A percentile compares a stretch with the other conserved stretches of the same genome.
These are phyloP conservation scores for Drosophila asahinai DNA, from an alignment of 1,140 invertebrate genomes.

Conservation along the genomic window DNA sequence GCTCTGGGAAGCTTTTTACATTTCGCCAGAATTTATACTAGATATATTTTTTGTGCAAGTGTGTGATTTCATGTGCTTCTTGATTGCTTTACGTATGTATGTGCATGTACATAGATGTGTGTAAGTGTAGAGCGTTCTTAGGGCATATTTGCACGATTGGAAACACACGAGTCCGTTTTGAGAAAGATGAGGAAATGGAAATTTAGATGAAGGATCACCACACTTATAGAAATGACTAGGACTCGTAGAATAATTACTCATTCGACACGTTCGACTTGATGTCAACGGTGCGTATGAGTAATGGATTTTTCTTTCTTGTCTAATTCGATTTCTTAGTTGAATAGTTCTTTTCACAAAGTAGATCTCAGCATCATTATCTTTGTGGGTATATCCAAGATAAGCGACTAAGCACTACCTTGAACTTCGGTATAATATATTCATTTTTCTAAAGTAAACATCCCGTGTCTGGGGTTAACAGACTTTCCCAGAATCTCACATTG, in stretches of 20 bases:
- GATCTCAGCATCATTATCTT: too few relatives aligned
- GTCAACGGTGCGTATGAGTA: slow-evolving; percentile 34
- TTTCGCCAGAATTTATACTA: slow-evolving; percentile 79
- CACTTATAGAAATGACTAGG: slow-evolving; percentile 6
- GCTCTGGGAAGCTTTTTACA: slow-evolving; percentile 69
- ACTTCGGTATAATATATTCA: neutral
- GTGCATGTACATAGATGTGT: neutral
- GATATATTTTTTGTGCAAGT: slow-evolving; percentile 36
- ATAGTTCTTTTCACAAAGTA: too few relatives aligned
- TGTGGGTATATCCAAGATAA: neutral
- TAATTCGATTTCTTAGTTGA: too few relatives aligned
- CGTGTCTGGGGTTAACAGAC: slow-evolving; percentile 15
- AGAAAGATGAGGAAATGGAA: slow-evolving; percentile 33
- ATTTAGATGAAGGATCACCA: slow-evolving; percentile 15
- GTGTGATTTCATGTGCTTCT: slow-evolving; percentile 40
- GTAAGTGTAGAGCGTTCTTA: slow-evolving; percentile 30
- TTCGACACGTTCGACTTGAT: slow-evolving; percentile 5
- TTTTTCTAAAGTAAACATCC: neutral
- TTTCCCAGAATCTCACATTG: slow-evolving; percentile 6
- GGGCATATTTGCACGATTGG: slow-evolving; percentile 58
- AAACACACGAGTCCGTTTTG: slow-evolving; percentile 18
- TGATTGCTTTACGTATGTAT: slow-evolving; percentile 25
- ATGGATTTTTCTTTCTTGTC: slow-evolving; percentile 1
- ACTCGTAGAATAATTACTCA: slow-evolving; percentile 10
- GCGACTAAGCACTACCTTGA: neutral